A percentile compares a stretch with the other conserved stretches of the same genome.
phyloP scores from a whole-genome alignment of 1,140 invertebrate species.

The Panonychus citri region DNA sequence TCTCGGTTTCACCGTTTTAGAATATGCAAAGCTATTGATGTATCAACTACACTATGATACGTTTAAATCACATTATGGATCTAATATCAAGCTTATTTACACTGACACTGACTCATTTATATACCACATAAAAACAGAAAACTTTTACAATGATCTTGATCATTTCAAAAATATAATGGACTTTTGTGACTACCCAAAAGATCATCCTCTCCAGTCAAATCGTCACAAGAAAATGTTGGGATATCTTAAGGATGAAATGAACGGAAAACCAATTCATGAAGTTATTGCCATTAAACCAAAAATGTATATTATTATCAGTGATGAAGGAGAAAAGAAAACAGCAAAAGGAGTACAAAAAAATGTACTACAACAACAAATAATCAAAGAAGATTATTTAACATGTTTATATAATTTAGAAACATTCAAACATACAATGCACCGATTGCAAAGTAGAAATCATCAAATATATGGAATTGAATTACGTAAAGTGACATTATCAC shows the following conservation, averaged over 20 bases:
- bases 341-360: neutral
- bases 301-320: neutral
- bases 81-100: slow-evolving; percentile 11
- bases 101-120: slow-evolving; percentile 13
- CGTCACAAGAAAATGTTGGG: slow-evolving; percentile 27
- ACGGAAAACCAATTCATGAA: slow-evolving; percentile 20
- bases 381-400: neutral
- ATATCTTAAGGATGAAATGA: slow-evolving; percentile 28
- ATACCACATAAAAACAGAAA: slow-evolving; percentile 9
- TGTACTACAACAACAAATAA: neutral
- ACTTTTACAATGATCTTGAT: slow-evolving; percentile 13
- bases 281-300: slow-evolving; percentile 24
- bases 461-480: too few relatives aligned
- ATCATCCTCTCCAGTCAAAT: slow-evolving; percentile 10
- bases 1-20: slow-evolving; percentile 16
- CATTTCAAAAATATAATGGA: slow-evolving; percentile 10
- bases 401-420: neutral
- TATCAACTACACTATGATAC: slow-evolving; percentile 18
- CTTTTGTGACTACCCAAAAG: slow-evolving; percentile 13
- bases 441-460: too few relatives aligned
- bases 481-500: too few relatives aligned
- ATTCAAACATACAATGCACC: too few relatives aligned
- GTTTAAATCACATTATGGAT: slow-evolving; percentile 14
- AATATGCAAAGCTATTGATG: slow-evolving; percentile 17
- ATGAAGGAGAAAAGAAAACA: neutral